A percentile compares a stretch with the other conserved stretches of the same genome.
phyloP scores from a whole-genome alignment of 2,888 invertebrate genomes.

The Cosmopolites sordidus region DNA sequence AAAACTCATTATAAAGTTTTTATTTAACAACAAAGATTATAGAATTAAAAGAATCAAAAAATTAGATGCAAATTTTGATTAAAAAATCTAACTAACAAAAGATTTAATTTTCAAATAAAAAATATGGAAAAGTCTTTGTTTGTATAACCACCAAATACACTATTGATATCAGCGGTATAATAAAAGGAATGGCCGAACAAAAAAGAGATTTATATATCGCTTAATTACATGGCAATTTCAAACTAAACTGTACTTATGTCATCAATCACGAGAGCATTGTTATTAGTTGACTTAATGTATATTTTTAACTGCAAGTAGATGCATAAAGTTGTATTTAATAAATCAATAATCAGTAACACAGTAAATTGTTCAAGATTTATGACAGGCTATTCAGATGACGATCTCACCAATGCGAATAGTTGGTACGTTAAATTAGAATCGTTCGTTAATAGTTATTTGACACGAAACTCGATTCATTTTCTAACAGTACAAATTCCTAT shows the following conservation, averaged over 20 bases:
- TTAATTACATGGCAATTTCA: slow-evolving; percentile 19
- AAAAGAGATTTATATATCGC: slow-evolving; percentile 13
- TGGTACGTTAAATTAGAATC: not conserved
- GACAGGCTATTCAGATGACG: not conserved
- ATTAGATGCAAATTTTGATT: no score
- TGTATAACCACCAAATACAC: no score
- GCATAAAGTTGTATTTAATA: slow-evolving; percentile 21
- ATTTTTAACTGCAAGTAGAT: slow-evolving; percentile 25
- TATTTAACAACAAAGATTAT: no score
- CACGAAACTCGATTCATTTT: not conserved
- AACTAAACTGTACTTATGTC: slow-evolving; percentile 15
- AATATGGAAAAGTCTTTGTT: no score
- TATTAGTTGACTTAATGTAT: slow-evolving; percentile 25
- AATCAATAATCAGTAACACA: slow-evolving; percentile 20
- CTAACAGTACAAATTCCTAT: not conserved
- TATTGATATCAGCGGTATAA: no score
- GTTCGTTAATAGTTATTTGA: not conserved
- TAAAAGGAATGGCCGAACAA: slow-evolving; percentile 13
- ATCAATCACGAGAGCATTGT: slow-evolving; percentile 24
- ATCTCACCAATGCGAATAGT: not conserved
- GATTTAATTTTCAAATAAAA: no score
- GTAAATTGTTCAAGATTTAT: slow-evolving; percentile 25
- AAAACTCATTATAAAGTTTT: no score
- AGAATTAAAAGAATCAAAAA: no score
- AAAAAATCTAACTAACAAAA: no score